These are phyloP conservation scores for Mamestra brassicae DNA, from an alignment of 2,888 invertebrate genomes.

Conservation along the genomic window DNA sequence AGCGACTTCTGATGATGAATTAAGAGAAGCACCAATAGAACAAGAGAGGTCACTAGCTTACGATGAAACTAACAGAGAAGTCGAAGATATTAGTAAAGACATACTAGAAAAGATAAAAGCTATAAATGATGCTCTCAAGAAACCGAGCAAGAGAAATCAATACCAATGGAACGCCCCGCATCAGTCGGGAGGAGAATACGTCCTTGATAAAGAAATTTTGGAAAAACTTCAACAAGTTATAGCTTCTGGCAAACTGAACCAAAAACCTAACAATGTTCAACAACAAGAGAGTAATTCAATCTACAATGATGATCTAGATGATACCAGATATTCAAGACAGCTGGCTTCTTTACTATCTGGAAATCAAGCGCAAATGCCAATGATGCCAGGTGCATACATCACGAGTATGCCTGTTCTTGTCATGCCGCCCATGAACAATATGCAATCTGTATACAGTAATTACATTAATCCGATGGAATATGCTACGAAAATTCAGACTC, in stretches of 20 bases:
- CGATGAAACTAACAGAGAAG: constrained; percentile 68
- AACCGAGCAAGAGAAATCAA: constrained; percentile 78
- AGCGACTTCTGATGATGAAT: constrained; percentile 58
- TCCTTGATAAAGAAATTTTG: constrained; percentile 80
- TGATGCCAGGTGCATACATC: constrained; percentile 75
- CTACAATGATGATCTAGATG: constrained; percentile 46
- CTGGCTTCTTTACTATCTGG: constrained; percentile 58
- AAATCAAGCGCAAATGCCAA: constrained; percentile 62
- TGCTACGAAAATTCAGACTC: constrained; percentile 71
- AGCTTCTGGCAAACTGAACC: constrained; percentile 79
- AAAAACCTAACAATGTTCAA: constrained; percentile 65
- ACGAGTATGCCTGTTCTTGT: constrained; percentile 81
- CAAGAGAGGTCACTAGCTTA: constrained; percentile 75
- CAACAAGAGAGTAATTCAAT: constrained; percentile 70
- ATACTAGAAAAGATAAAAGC: constrained; percentile 90
- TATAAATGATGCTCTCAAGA: constrained; percentile 87
- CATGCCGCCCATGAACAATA: constrained; percentile 71
- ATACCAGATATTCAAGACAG: constrained; percentile 71
- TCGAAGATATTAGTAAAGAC: constrained; percentile 77
- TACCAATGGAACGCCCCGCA: constrained; percentile 76
- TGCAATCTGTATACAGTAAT: constrained; percentile 55
- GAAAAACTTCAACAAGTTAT: constrained; percentile 84
- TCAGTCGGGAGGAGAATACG: constrained; percentile 74
- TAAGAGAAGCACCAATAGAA: constrained; percentile 47
- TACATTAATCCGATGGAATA: constrained; percentile 69